Percentiles rank a stretch among this genome's conserved stretches.
These are phyloP conservation scores for Girardia tigrina DNA, from an alignment of 2,888 invertebrate species.

Conservation along the genomic window DNA sequence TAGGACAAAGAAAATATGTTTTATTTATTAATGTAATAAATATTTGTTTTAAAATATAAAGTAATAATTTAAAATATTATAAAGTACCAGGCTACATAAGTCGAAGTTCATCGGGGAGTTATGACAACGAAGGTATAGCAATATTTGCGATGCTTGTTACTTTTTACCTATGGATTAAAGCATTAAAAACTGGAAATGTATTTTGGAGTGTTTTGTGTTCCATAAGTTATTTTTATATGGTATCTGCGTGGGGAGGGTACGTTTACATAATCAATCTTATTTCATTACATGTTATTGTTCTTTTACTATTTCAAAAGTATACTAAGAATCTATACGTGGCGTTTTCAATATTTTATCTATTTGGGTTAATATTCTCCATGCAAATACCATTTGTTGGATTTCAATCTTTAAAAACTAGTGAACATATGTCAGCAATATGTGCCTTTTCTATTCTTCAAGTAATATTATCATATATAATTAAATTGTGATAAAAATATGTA, in stretches of 20 bases:
- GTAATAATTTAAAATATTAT: conserved; percentile 25
- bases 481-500: no score
- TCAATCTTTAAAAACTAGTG: conserved; percentile 93
- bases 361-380: conserved; percentile 88
- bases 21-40: no score
- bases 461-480: neutral
- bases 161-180: conserved; percentile 85
- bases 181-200: conserved; percentile 88
- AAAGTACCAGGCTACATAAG: conserved; percentile 91
- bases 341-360: conserved; percentile 87
- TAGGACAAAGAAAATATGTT: no score
- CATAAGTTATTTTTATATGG: conserved; percentile 98
- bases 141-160: conserved; percentile 98
- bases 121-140: conserved; percentile 98
- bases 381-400: conserved; percentile 71
- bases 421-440: conserved; percentile 96
- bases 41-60: neutral
- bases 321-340: conserved; percentile 58
- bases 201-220: conserved; percentile 89
- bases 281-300: conserved; percentile 84
- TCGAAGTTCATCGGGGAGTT: conserved; percentile 93
- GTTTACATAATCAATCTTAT: conserved; percentile 98
- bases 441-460: conserved; percentile 39
- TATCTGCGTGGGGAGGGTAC: conserved; percentile 95
- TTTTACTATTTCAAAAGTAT: conserved; percentile 78